Evolutionary conservation across 2,797 vertebrate genomes (phyloP).

Genomic region (Pampus argenteus): DNA sequence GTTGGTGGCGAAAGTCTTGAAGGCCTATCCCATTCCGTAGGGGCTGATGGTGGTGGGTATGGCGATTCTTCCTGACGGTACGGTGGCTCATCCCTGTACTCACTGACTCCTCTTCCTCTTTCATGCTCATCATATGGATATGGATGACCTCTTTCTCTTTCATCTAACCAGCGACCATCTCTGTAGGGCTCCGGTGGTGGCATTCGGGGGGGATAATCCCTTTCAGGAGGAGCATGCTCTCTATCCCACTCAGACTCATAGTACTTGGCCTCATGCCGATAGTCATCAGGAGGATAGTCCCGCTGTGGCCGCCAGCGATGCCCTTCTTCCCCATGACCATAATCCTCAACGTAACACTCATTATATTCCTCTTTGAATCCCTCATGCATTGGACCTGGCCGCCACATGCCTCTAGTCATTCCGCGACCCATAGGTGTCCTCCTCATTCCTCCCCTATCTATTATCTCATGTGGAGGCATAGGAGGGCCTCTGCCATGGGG

Average conservation of each 20-base stretch:
- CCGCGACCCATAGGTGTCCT: conserved; percentile 77
- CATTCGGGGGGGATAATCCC: conserved; percentile 82
- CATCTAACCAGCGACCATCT: conserved; percentile 90
- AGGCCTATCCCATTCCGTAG: conserved; percentile 87
- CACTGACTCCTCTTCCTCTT: conserved; percentile 86
- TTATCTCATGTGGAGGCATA: conserved; percentile 83
- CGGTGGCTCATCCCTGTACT: conserved; percentile 88
- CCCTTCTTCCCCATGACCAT: conserved; percentile 79
- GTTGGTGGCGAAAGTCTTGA: conserved; percentile 79
- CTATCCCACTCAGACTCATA: conserved; percentile 88
- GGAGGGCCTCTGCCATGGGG: conserved; percentile 82
- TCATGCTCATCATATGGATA: conserved; percentile 88
- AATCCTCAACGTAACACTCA: conserved; percentile 74
- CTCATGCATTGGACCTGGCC: conserved; percentile 78
- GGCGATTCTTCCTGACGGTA: conserved; percentile 82
- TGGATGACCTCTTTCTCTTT: conserved; percentile 81
- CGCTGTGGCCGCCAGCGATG: conserved; percentile 84
- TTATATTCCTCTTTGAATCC: conserved; percentile 81
- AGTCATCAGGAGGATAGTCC: conserved; percentile 85
- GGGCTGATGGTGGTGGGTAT: conserved; percentile 69
- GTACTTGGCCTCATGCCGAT: conserved; percentile 72
- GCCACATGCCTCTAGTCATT: conserved; percentile 75
- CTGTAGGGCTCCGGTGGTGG: conserved; percentile 87
- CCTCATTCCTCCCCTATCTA: conserved; percentile 74
- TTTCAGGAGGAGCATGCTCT: conserved; percentile 77